Percentiles rank a stretch among this genome's conserved stretches.
phyloP scores from a whole-genome alignment of 2,113 vertebrate species.

The Lepus timidus region DNA sequence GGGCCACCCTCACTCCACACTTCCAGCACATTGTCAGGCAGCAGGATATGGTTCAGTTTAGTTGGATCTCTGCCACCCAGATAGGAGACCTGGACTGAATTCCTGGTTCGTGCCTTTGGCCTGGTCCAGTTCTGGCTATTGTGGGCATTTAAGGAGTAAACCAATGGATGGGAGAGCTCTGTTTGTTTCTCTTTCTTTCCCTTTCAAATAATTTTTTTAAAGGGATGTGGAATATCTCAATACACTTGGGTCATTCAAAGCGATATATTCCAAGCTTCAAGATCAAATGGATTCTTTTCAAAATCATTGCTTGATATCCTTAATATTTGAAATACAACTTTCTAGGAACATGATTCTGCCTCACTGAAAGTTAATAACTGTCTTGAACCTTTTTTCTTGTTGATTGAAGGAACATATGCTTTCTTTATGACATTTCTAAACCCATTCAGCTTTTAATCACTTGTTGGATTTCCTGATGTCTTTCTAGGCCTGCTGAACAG shows the following conservation, averaged over 20 bases:
- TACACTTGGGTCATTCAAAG: background rate
- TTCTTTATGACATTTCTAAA: background rate
- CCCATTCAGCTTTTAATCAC: conserved; percentile 8
- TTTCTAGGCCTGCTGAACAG: background rate
- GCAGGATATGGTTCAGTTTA: no score
- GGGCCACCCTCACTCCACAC: no score
- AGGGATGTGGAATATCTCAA: background rate
- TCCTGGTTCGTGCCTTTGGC: no score
- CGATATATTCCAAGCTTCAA: background rate
- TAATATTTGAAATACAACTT: background rate
- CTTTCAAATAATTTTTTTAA: background rate
- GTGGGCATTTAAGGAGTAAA: no score
- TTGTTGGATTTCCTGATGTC: background rate
- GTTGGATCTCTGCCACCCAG: no score
- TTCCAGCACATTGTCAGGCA: no score
- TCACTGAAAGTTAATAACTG: conserved; percentile 15
- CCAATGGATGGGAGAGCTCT: no score
- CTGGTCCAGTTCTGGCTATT: no score
- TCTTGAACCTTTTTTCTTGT: background rate
- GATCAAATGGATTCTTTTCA: background rate
- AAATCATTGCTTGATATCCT: background rate
- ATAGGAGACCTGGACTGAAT: no score
- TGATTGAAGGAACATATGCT: background rate
- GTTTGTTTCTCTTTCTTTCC: no score
- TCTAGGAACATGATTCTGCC: background rate